Evolutionary conservation across 1,140 invertebrate species (phyloP).

Genomic region (Amphibalanus amphitrite): DNA sequence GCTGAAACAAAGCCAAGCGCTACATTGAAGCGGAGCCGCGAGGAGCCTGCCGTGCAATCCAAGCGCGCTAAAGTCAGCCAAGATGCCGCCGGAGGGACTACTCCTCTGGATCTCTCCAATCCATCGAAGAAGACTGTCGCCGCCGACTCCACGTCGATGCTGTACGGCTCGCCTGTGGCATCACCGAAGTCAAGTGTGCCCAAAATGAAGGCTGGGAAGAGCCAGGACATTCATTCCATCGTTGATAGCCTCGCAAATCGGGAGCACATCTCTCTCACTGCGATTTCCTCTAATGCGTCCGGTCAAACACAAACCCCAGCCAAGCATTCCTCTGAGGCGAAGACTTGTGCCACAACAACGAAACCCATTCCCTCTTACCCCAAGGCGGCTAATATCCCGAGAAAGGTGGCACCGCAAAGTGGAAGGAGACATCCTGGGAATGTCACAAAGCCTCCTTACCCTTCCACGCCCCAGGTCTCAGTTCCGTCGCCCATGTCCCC

Average conservation of each 20-base stretch:
- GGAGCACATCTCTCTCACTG: neutral
- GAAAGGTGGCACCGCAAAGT: neutral
- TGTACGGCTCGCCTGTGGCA: neutral
- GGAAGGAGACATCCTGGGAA: too few species aligned
- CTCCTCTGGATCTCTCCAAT: neutral
- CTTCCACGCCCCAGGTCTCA: too few species aligned
- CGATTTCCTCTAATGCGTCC: neutral
- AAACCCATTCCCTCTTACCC: neutral
- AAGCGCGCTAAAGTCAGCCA: neutral
- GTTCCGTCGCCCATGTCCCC: neutral
- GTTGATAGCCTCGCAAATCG: neutral
- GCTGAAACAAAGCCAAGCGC: neutral
- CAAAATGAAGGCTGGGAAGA: neutral
- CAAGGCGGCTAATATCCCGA: neutral
- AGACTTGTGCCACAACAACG: neutral
- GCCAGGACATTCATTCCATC: neutral
- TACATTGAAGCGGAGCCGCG: neutral
- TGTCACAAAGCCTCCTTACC: neutral
- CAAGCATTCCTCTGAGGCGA: neutral
- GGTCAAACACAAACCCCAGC: too few species aligned
- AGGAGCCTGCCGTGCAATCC: neutral
- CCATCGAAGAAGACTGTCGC: neutral
- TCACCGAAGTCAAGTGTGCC: neutral
- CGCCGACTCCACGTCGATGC: neutral
- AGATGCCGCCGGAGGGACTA: neutral